Evolutionary conservation across 1,140 invertebrate species (phyloP).

Genomic region (Phymorhynchus buccinoides): DNA sequence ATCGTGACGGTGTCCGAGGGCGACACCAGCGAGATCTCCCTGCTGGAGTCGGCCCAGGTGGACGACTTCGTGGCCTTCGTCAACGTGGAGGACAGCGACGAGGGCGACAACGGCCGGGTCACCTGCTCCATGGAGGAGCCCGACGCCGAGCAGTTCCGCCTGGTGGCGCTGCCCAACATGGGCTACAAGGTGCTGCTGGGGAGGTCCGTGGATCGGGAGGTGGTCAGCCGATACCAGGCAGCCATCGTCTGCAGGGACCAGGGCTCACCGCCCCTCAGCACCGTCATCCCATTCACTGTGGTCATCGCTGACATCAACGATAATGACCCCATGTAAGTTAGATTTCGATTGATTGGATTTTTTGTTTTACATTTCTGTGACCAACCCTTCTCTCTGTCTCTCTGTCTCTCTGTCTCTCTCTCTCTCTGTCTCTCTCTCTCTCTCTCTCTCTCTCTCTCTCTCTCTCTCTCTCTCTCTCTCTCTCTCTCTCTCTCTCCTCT

Average conservation of each 20-base stretch:
- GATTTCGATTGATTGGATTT: background rate
- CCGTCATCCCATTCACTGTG: slow-evolving; percentile 85
- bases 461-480: background rate
- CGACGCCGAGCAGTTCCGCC: slow-evolving; percentile 43
- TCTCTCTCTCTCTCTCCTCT: background rate
- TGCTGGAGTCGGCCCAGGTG: slow-evolving; percentile 52
- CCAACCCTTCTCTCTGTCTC: background rate
- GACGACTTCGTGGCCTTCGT: slow-evolving; percentile 63
- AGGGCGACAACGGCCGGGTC: slow-evolving; percentile 57
- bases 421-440: background rate
- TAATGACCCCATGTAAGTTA: slow-evolving; percentile 43
- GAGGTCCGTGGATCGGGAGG: slow-evolving; percentile 83
- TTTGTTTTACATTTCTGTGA: background rate
- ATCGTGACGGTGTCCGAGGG: slow-evolving; percentile 50
- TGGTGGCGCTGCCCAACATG: slow-evolving; percentile 44
- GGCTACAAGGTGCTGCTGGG: slow-evolving; percentile 57
- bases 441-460: background rate
- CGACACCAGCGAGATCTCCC: slow-evolving; percentile 77
- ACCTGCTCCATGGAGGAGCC: slow-evolving; percentile 50
- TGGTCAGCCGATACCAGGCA: slow-evolving; percentile 82
- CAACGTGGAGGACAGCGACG: slow-evolving; percentile 61
- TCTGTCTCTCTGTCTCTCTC: background rate
- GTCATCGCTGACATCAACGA: slow-evolving; percentile 76
- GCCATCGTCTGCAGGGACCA: slow-evolving; percentile 77
- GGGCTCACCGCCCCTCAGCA: slow-evolving; percentile 46